These are phyloP conservation scores for Scaptomyza graminum DNA, from an alignment of 1,140 invertebrate species.

Conservation along the genomic window DNA sequence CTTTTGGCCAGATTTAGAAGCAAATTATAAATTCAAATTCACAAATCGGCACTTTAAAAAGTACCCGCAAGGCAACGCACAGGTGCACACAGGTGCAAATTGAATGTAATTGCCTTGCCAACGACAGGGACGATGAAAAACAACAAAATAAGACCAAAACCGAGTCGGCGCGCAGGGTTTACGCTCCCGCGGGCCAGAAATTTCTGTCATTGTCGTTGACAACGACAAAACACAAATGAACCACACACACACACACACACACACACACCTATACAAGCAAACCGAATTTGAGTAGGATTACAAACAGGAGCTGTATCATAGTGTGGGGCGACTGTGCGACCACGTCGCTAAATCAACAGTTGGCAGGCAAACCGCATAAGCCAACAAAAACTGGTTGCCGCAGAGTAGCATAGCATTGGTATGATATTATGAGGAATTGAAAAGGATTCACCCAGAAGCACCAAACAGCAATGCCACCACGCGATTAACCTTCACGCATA, in stretches of 20 bases:
- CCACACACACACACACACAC: constrained; percentile 7
- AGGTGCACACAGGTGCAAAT: constrained; percentile 66
- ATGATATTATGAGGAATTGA: constrained; percentile 37
- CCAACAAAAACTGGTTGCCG: constrained; percentile 24
- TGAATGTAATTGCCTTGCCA: constrained; percentile 70
- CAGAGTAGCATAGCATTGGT: constrained; percentile 30
- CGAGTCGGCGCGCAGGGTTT: constrained; percentile 30
- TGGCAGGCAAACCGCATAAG: constrained; percentile 63
- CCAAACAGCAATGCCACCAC: constrained; percentile 1
- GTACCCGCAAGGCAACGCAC: constrained; percentile 18
- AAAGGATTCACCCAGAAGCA: constrained; percentile 27
- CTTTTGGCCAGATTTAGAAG: constrained; percentile 44
- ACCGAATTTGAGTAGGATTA: neutral
- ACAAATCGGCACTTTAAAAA: constrained; percentile 30
- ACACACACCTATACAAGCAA: neutral
- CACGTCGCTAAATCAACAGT: constrained; percentile 75
- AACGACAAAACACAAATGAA: constrained; percentile 25
- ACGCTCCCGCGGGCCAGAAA: constrained; percentile 44
- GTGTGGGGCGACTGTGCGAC: neutral
- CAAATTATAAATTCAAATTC: constrained; percentile 62
- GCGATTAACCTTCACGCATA: constrained; percentile 19
- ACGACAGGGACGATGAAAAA: constrained; percentile 46
- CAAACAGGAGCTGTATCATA: constrained; percentile 20
- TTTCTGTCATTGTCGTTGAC: constrained; percentile 70
- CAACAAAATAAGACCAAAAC: constrained; percentile 44